Evolutionary conservation across 30 jellyfish, hydroid and myxozoan genomes (phyloP).

Genomic region (Hydractinia symbiolongicarpus): DNA sequence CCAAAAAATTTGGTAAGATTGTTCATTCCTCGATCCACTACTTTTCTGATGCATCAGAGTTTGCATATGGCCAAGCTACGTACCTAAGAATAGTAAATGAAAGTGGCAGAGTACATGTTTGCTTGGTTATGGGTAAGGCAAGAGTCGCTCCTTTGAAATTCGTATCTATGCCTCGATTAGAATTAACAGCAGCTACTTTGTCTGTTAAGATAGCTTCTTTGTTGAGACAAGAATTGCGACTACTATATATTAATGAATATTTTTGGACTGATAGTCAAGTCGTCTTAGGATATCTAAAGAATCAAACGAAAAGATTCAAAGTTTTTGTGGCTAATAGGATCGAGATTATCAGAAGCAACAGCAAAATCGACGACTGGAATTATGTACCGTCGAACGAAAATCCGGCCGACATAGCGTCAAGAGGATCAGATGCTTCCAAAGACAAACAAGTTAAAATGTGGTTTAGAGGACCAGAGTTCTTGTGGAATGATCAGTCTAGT

Average conservation of each 20-base stretch:
- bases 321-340: slow-evolving; percentile 32
- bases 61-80: slow-evolving; percentile 27
- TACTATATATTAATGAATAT: neutral
- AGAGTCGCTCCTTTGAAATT: slow-evolving; percentile 32
- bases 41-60: slow-evolving; percentile 38
- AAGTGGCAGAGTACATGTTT: slow-evolving; percentile 3
- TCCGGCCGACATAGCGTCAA: slow-evolving; percentile 33
- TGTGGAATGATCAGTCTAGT: no score
- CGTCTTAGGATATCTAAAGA: slow-evolving; percentile 17
- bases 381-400: slow-evolving; percentile 12
- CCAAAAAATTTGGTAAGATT: slow-evolving; percentile 24
- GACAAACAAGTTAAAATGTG: no score
- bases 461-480: no score
- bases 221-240: slow-evolving; percentile 1
- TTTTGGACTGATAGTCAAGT: slow-evolving; percentile 28
- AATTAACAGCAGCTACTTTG: slow-evolving; percentile 27
- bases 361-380: slow-evolving; percentile 22
- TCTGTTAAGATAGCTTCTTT: slow-evolving; percentile 8
- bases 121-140: slow-evolving; percentile 27
- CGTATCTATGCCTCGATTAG: slow-evolving; percentile 27
- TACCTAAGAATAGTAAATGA: slow-evolving; percentile 3
- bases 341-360: slow-evolving; percentile 21
- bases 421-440: neutral
- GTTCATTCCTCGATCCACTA: slow-evolving; percentile 16
- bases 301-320: slow-evolving; percentile 27